These are phyloP conservation scores for Halichondria panicea DNA, from an alignment of 37 sponge, comb jelly and placozoan species.

Conservation along the genomic window DNA sequence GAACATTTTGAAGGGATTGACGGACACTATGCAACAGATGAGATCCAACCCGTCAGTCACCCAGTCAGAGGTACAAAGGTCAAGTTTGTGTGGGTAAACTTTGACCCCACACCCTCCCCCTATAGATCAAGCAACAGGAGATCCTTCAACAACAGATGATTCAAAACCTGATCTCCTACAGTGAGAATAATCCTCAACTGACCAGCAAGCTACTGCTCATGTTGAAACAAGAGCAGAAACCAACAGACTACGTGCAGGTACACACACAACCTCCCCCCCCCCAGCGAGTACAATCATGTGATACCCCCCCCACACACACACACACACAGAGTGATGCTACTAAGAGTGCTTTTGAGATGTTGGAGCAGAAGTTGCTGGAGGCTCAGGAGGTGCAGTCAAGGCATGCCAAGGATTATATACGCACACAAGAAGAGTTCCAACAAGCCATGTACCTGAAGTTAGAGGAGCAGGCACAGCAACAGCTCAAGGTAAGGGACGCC, in stretches of 20 bases:
- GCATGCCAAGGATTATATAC: constrained; percentile 35
- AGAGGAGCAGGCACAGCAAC: constrained; percentile 23
- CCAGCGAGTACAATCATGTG: background rate
- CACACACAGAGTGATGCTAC: background rate
- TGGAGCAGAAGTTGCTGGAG: constrained; percentile 27
- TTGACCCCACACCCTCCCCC: too few species aligned
- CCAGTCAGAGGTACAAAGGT: constrained; percentile 15
- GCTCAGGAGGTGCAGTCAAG: constrained; percentile 30
- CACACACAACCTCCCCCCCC: background rate
- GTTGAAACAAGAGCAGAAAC: constrained; percentile 7
- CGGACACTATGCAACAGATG: constrained; percentile 23
- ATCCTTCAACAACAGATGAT: constrained; percentile 29
- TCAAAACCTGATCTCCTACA: constrained; percentile 35
- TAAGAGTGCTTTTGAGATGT: constrained; percentile 6
- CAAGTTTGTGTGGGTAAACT: background rate
- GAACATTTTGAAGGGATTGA: constrained; percentile 8
- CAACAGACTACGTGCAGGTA: background rate
- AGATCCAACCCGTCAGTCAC: constrained; percentile 20
- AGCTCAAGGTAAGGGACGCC: constrained; percentile 17
- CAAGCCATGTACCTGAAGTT: constrained; percentile 18
- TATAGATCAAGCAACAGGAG: constrained; percentile 29
- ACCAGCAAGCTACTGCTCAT: constrained; percentile 15
- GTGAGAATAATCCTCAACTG: constrained; percentile 16
- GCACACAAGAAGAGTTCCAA: constrained; percentile 37
- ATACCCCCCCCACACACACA: background rate